Conservation (phyloP, 2,113 vertebrate genomes). For the Carassius carassius region DNA sequence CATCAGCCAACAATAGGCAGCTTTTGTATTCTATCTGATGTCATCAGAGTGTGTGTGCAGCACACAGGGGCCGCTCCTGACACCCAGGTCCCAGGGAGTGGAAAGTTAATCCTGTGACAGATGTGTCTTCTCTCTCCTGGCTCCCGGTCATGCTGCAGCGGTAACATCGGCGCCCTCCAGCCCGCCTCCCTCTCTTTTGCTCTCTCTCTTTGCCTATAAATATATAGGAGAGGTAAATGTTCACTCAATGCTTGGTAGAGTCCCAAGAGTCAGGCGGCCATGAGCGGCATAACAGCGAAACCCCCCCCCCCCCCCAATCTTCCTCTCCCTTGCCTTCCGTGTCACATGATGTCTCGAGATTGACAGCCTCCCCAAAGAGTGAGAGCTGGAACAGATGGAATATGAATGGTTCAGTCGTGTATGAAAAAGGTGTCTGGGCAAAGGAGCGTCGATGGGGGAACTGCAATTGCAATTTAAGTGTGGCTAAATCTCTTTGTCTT, state of each 20-base stretch:
- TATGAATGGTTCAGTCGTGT: constrained; percentile 96
- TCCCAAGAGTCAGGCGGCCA: constrained; percentile 86
- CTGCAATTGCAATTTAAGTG: constrained; percentile 72
- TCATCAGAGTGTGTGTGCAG: constrained; percentile 23
- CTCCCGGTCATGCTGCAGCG: constrained; percentile 86
- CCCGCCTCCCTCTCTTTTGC: constrained; percentile 22
- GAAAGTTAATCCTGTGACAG: constrained; percentile 95
- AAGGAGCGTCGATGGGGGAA: constrained; percentile 69
- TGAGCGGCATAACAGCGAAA: constrained; percentile 78
- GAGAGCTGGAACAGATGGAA: constrained; percentile 96
- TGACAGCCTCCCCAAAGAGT: constrained; percentile 97
- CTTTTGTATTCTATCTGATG: constrained; percentile 62
- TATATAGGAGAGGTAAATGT: constrained; percentile 73
- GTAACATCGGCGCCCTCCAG: constrained; percentile 30
- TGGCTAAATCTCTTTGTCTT: constrained; percentile 69
- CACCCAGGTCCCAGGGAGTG: constrained; percentile 88
- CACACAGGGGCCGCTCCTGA: constrained; percentile 70
- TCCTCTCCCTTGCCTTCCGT: constrained; percentile 31
- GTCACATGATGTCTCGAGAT: constrained; percentile 93
- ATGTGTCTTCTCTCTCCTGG: constrained; percentile 89
- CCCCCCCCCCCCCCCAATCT: constrained; percentile 72
- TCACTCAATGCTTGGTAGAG: constrained; percentile 86
- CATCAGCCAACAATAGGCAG: constrained; percentile 40
- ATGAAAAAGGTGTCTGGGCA: constrained; percentile 83
- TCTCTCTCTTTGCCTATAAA: constrained; percentile 60